Base-by-base conservation (phyloP, 1,140 invertebrate species). In the Oedothorax gibbosus region DNA sequence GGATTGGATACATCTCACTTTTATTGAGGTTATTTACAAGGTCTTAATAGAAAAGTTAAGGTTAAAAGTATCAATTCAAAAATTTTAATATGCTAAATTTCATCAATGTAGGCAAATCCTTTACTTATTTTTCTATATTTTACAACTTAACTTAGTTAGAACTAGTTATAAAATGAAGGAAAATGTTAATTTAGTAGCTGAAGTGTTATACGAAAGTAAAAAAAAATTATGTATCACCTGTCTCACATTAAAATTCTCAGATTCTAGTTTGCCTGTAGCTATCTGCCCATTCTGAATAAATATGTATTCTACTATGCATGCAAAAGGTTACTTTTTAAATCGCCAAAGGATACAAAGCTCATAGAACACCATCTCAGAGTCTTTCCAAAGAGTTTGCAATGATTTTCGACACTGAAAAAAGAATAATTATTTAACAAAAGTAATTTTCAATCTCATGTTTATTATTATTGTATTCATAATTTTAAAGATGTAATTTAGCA, bases 1-100 rank as follows among this genome's bases (percentile, higher is more conserved):
- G 94, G 20, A 94, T 87, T 57, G 91, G 89, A 87, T 93, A 92
- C 14, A 94, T 53, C 54, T 85, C 65, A 72, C 21, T 78, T 78
- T 77, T 71, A 71, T 72, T 85, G n/a, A 62, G 66, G 15, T 68
- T 78, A 53, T 49, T 62, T 20, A n/a, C 65, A 57, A 85, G 50
- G 64, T 78, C 73, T 78, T 69, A 20, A 9, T 18, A 7, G 15
- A 62, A 14, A 0, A 57, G 15, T 71, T 85, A 62, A 78, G 75
- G 35, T 18, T 57, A 57, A 49, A 65, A 10, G 14, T 57, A 50
- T 11, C 62, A 57, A 20, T n/a, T 35, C 14, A 68, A 12, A 56
- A n/a, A n/a, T 35, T 68, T 1, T 14, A 7, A 21, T 49, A 49
- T 14, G 49, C 14, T 8, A 10, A 0, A 35, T 35, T 35, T 35